Conservation (phyloP, 1,140 invertebrate genomes). For the Colletes gigas region DNA sequence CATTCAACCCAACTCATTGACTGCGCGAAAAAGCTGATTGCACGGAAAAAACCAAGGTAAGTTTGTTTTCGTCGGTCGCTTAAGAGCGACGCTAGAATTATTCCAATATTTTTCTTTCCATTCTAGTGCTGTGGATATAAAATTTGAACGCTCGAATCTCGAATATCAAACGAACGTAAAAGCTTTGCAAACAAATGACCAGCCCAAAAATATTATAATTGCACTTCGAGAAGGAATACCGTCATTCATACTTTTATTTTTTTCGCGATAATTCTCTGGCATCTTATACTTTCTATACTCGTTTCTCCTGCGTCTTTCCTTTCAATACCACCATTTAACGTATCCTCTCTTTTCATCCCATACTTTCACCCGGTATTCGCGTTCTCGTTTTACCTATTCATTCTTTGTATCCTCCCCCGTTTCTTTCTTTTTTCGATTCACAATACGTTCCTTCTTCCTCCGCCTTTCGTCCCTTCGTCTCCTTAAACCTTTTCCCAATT, state of each 20-base stretch:
- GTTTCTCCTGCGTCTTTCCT: not conserved
- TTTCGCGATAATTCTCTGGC: not conserved
- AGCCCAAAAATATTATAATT: too few relatives aligned
- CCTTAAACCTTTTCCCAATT: conserved; percentile 12
- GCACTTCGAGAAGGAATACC: too few relatives aligned
- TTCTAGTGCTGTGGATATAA: too few relatives aligned
- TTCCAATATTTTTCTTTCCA: too few relatives aligned
- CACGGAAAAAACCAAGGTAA: conserved; percentile 3
- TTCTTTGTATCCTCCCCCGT: not conserved
- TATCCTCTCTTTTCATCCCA: not conserved
- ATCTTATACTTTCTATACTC: not conserved
- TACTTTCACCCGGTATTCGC: not conserved
- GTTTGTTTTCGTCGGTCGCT: not conserved
- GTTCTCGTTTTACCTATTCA: not conserved
- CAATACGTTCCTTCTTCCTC: not conserved
- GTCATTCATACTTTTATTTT: too few relatives aligned
- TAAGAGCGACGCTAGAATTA: not conserved
- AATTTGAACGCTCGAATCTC: too few relatives aligned
- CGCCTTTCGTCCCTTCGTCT: not conserved
- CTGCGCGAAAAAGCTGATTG: not conserved
- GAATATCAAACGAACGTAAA: too few relatives aligned
- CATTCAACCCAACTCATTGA: conserved; percentile 1
- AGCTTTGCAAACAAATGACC: too few relatives aligned
- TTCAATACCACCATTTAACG: conserved; percentile 4
- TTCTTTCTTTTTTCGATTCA: not conserved